Evolutionary conservation across 2,888 invertebrate species (phyloP).

Genomic region (Pimpla rufipes): DNA sequence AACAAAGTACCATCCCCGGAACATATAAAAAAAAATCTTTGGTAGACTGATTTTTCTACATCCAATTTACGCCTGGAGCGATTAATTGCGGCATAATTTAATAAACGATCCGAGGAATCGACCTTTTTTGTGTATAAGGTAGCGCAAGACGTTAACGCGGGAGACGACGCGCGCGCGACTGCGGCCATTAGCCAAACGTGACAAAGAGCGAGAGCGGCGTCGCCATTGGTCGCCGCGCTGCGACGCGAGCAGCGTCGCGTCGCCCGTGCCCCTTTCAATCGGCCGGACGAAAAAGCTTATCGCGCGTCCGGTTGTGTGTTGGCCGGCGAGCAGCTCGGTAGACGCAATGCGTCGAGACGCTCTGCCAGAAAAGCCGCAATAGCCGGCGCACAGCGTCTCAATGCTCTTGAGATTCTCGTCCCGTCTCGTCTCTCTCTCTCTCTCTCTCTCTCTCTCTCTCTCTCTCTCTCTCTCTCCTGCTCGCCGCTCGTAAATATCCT

Average conservation of each 20-base stretch:
- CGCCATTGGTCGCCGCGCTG: conserved; percentile 50
- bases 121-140: too few species aligned
- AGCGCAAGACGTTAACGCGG: not conserved
- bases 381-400: conserved; percentile 8
- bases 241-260: conserved; percentile 11
- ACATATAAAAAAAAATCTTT: too few species aligned
- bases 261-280: conserved; percentile 15
- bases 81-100: not conserved
- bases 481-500: conserved; percentile 31
- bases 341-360: conserved; percentile 80
- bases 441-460: too few species aligned
- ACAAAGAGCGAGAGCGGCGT: too few species aligned
- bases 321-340: conserved; percentile 67
- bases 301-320: conserved; percentile 57
- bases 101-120: not conserved
- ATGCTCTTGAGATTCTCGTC: conserved; percentile 45
- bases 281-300: conserved; percentile 20
- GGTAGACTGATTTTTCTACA: not conserved
- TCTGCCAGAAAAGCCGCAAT: conserved; percentile 75
- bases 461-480: too few species aligned
- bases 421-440: conserved; percentile 25
- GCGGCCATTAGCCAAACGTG: conserved; percentile 65
- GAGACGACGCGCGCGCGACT: not conserved
- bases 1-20: too few species aligned
- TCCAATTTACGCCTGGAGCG: not conserved